Conservation (phyloP, 2,797 vertebrate genomes). For the Coracias cyanogaster region DNA sequence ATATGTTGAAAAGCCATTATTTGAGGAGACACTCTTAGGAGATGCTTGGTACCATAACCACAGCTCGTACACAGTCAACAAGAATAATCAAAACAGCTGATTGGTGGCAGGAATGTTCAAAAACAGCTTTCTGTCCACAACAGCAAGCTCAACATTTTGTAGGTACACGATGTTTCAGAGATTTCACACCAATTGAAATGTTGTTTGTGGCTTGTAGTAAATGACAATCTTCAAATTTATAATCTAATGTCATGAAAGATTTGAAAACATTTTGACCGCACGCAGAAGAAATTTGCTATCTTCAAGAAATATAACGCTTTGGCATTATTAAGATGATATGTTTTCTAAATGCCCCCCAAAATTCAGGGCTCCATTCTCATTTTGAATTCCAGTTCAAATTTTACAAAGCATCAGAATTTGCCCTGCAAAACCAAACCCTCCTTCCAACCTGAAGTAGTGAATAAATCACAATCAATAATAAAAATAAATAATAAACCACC, state of each 20-base stretch:
- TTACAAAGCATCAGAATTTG: background rate
- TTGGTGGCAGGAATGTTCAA: rapidly evolving
- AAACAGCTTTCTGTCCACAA: background rate
- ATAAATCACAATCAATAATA: background rate
- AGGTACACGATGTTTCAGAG: rapidly evolving
- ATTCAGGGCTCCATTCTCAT: background rate
- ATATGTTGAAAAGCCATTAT: background rate
- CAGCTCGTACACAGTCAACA: rapidly evolving
- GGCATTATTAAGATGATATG: rapidly evolving
- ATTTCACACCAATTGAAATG: rapidly evolving
- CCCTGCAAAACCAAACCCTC: background rate
- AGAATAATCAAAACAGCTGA: rapidly evolving
- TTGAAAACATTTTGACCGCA: background rate
- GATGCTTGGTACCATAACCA: background rate
- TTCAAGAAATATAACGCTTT: background rate
- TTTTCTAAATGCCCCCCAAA: background rate
- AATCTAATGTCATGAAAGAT: background rate
- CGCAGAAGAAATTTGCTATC: background rate
- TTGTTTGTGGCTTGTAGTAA: background rate
- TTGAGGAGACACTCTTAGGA: background rate
- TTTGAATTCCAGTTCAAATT: background rate
- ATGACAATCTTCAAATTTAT: background rate
- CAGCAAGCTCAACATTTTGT: rapidly evolving
- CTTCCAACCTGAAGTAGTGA: background rate
- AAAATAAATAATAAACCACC: too few species aligned